phyloP scores from a whole-genome alignment of 2,888 invertebrate genomes.

The Leucozona laternaria region DNA sequence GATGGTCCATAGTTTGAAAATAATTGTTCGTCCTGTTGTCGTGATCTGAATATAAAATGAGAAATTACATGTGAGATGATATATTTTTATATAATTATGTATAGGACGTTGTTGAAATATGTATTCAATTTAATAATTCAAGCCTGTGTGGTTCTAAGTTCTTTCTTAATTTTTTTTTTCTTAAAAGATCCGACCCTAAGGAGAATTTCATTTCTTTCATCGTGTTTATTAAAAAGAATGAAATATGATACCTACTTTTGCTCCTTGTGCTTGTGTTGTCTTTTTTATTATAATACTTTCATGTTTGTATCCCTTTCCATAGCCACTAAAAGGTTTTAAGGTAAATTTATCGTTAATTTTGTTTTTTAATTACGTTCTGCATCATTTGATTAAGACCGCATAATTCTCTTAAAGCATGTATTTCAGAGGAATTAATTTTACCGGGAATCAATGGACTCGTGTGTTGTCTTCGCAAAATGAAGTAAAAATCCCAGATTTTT shows the following conservation, averaged over 20 bases:
- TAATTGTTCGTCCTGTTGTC: constrained; percentile 18
- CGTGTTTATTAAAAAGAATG: constrained; percentile 15
- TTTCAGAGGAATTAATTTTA: background rate
- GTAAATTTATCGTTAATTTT: background rate
- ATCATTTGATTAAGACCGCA: background rate
- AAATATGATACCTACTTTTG: background rate
- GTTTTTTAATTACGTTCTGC: background rate
- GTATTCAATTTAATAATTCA: constrained; percentile 22
- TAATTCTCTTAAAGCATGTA: too few relatives aligned
- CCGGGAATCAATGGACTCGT: background rate
- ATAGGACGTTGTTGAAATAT: constrained; percentile 23
- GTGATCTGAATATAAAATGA: constrained; percentile 62
- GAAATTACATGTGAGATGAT: constrained; percentile 49
- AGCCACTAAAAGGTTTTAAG: background rate
- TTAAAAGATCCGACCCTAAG: background rate
- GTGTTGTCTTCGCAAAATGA: too few relatives aligned
- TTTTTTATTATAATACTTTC: constrained; percentile 1
- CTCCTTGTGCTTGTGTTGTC: constrained; percentile 17
- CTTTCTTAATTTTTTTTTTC: constrained; percentile 3
- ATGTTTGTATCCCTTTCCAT: background rate
- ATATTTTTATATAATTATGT: background rate
- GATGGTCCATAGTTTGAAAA: constrained; percentile 51
- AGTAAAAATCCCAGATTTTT: too few relatives aligned
- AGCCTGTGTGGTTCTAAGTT: constrained; percentile 16
- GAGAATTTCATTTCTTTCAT: constrained; percentile 34